Evolutionary conservation across 2,888 invertebrate species (phyloP).

Genomic region (Clepsis dumicolana): DNA sequence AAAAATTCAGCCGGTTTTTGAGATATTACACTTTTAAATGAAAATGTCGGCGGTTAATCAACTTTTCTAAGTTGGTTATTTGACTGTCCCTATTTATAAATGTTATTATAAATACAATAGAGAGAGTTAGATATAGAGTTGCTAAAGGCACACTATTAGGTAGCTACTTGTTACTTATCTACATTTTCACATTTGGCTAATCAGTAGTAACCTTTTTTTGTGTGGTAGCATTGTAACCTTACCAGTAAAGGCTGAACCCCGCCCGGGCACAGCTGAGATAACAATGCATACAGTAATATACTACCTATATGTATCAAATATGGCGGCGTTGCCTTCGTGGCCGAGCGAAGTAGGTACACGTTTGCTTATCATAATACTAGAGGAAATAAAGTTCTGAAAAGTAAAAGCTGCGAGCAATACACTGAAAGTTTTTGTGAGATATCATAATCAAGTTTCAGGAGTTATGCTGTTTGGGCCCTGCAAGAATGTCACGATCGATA

Average conservation of each 20-base stretch:
- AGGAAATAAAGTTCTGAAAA: neutral
- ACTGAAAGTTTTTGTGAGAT: neutral
- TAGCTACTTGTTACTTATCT: no score
- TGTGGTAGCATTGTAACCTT: neutral
- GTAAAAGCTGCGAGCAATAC: neutral
- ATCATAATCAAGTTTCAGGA: neutral
- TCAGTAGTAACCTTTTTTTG: no score
- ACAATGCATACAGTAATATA: conserved; percentile 11
- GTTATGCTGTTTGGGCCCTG: neutral
- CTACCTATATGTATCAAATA: neutral
- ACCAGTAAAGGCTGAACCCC: neutral
- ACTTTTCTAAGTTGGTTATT: no score
- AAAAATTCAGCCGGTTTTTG: no score
- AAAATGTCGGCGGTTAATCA: no score
- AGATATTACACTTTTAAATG: no score
- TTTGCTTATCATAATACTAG: neutral
- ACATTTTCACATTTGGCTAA: no score
- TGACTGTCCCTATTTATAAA: no score
- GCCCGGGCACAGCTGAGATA: conserved; percentile 5
- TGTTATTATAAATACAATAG: no score
- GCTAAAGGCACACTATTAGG: no score
- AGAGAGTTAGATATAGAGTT: no score
- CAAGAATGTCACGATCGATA: neutral
- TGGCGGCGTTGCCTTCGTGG: neutral
- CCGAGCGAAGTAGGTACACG: neutral